Evolutionary conservation across 2,113 vertebrate genomes (phyloP).

Genomic region (Gadus chalcogrammus): DNA sequence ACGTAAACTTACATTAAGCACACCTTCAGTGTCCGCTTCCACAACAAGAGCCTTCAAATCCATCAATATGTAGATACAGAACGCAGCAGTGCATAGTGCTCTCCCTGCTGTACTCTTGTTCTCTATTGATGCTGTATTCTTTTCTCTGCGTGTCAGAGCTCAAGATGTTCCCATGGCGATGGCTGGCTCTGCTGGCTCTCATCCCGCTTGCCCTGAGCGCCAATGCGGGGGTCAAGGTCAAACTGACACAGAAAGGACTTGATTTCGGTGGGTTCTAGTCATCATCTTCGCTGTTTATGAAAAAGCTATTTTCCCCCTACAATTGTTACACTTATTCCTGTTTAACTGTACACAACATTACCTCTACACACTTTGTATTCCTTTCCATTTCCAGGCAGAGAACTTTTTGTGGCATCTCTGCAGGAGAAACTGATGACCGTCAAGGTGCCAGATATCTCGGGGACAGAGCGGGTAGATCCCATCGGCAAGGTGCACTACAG

Average conservation of each 20-base stretch:
- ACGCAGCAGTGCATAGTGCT: too few species aligned
- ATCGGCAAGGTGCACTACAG: conserved; percentile 71
- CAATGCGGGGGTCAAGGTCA: conserved; percentile 67
- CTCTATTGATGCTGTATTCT: not conserved
- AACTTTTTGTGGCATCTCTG: conserved; percentile 60
- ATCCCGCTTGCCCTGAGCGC: conserved; percentile 24
- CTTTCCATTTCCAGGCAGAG: conserved; percentile 48
- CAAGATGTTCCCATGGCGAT: conserved; percentile 51
- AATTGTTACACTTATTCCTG: too few species aligned
- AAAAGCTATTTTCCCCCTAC: too few species aligned
- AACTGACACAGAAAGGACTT: conserved; percentile 65
- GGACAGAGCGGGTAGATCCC: conserved; percentile 44
- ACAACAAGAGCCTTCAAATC: too few species aligned
- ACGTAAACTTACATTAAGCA: too few species aligned
- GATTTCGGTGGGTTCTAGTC: conserved; percentile 65
- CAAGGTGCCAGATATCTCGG: conserved; percentile 67
- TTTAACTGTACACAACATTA: too few species aligned
- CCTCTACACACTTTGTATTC: not conserved
- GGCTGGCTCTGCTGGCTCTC: conserved; percentile 50
- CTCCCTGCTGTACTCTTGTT: too few species aligned
- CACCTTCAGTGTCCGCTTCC: too few species aligned
- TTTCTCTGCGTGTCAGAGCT: conserved; percentile 20
- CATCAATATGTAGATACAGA: too few species aligned
- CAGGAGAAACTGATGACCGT: conserved; percentile 61
- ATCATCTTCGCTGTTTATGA: too few species aligned